Conservation (phyloP, 2,888 invertebrate genomes). For the Stegophylla sp. region DNA sequence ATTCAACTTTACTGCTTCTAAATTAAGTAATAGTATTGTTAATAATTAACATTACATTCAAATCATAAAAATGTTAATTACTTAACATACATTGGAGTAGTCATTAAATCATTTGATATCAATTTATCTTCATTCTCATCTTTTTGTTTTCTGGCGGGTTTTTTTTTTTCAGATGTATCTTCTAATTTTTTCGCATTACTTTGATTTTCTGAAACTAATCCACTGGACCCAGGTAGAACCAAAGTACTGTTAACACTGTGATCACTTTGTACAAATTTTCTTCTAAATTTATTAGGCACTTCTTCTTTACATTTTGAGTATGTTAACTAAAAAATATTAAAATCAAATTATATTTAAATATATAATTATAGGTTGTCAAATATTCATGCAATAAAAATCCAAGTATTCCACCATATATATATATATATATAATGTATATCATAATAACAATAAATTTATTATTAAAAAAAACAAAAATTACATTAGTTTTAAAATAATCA, state of each 20-base stretch:
- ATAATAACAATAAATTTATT: too few relatives aligned
- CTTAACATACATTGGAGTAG: neutral
- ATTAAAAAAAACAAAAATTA: too few relatives aligned
- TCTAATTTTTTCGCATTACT: slow-evolving; percentile 15
- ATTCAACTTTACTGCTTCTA: neutral
- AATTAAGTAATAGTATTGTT: neutral
- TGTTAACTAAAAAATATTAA: slow-evolving; percentile 23
- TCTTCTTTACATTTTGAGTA: slow-evolving; percentile 51
- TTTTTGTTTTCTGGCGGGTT: slow-evolving; percentile 6
- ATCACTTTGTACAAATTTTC: neutral
- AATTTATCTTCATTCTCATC: neutral
- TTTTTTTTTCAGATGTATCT: slow-evolving; percentile 7
- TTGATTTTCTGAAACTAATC: neutral
- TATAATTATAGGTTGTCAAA: too few relatives aligned
- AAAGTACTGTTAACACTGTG: neutral
- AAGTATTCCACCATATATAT: too few relatives aligned
- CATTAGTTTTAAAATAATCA: too few relatives aligned
- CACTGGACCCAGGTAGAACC: neutral
- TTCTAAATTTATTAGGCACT: neutral
- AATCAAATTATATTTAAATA: too few relatives aligned
- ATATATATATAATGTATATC: too few relatives aligned
- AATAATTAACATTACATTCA: neutral
- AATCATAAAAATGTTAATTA: neutral
- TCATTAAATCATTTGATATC: neutral
- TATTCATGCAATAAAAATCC: too few relatives aligned